Conservation (phyloP, 2,888 invertebrate genomes). For the Lordiphosa fenestrarum region DNA sequence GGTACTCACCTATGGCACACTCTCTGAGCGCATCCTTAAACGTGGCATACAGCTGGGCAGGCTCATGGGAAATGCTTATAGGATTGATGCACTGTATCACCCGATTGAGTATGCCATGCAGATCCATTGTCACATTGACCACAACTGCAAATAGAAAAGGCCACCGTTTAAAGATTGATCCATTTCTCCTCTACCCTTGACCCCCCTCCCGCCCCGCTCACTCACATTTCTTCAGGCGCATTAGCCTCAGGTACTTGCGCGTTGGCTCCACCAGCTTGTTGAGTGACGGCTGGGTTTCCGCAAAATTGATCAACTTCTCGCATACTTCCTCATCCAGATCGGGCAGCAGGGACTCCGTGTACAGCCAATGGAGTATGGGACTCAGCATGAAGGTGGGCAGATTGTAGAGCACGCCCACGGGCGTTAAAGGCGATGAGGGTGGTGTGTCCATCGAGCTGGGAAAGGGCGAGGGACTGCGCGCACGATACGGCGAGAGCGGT, state of each 20-base stretch:
- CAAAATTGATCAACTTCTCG: conserved; percentile 82
- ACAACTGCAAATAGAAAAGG: conserved; percentile 81
- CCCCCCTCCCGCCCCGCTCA: background rate
- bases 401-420: conserved; percentile 82
- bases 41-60: conserved; percentile 83
- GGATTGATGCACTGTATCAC: conserved; percentile 83
- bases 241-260: conserved; percentile 83
- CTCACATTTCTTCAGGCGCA: conserved; percentile 85
- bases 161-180: background rate
- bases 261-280: conserved; percentile 82
- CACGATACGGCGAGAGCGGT: conserved; percentile 77
- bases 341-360: conserved; percentile 84
- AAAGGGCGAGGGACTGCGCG: conserved; percentile 76
- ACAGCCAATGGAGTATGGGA: conserved; percentile 84
- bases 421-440: conserved; percentile 78
- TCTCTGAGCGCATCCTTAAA: conserved; percentile 84
- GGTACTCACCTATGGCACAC: conserved; percentile 82
- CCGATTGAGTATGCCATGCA: conserved; percentile 84
- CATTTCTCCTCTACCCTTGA: no score
- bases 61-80: conserved; percentile 81
- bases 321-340: conserved; percentile 83
- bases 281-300: conserved; percentile 82
- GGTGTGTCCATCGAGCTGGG: conserved; percentile 77
- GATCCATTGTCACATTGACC: conserved; percentile 83
- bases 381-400: conserved; percentile 84